Evolutionary conservation across 2,888 invertebrate species (phyloP).

Genomic region (Venusia cambrica): DNA sequence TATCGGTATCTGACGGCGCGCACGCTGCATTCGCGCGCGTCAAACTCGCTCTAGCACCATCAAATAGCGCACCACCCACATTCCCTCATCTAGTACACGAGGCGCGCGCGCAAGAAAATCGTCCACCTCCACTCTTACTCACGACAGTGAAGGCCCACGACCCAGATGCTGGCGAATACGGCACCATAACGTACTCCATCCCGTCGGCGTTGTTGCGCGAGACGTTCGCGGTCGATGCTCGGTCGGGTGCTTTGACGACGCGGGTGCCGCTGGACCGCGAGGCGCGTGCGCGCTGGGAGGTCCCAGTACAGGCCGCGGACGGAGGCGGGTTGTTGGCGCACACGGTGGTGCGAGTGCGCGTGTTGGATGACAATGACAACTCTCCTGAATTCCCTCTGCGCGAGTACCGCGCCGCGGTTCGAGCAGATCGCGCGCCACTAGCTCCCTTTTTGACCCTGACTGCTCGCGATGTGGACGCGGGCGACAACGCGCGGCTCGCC

Average conservation of each 20-base stretch:
- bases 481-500: constrained; percentile 84
- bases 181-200: constrained; percentile 88
- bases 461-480: constrained; percentile 91
- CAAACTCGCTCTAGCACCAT: constrained; percentile 88
- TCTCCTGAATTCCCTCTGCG: constrained; percentile 87
- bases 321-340: constrained; percentile 89
- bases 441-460: constrained; percentile 57
- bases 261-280: constrained; percentile 88
- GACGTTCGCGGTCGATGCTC: constrained; percentile 86
- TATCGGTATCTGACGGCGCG: constrained; percentile 97
- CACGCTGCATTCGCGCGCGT: constrained; percentile 93
- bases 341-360: constrained; percentile 88
- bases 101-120: constrained; percentile 90
- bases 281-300: constrained; percentile 73
- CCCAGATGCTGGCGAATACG: constrained; percentile 89
- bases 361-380: constrained; percentile 92
- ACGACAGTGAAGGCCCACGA: constrained; percentile 90
- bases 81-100: constrained; percentile 90
- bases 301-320: constrained; percentile 91
- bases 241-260: constrained; percentile 86
- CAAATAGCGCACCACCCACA: constrained; percentile 88
- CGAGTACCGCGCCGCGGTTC: constrained; percentile 89
- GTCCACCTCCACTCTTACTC: constrained; percentile 87
- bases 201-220: constrained; percentile 87
- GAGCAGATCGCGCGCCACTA: constrained; percentile 61